phyloP scores from a whole-genome alignment of 2,888 invertebrate species.

The Cantharis rustica region DNA sequence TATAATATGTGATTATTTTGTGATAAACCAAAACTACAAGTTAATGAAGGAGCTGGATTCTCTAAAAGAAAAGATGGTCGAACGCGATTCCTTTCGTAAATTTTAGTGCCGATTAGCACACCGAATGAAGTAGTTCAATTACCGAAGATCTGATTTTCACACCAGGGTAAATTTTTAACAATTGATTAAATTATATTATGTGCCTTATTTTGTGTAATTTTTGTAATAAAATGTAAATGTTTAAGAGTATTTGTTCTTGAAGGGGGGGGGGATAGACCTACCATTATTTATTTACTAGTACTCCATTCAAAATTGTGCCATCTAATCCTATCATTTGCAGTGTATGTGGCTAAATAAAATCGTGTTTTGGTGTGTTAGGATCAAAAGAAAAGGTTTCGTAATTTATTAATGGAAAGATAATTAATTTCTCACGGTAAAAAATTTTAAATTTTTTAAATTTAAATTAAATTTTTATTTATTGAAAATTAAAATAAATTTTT shows the following conservation, averaged over 20 bases:
- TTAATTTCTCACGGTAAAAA: neutral
- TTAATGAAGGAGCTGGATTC: too few species aligned
- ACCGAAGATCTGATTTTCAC: too few species aligned
- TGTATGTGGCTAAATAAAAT: neutral
- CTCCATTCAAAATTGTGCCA: neutral
- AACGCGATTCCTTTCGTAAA: too few species aligned
- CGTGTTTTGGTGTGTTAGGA: neutral
- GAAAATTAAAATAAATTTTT: too few species aligned
- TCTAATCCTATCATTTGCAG: neutral
- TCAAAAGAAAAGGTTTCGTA: neutral
- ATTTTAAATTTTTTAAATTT: too few species aligned
- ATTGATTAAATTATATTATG: neutral
- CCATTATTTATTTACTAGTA: neutral
- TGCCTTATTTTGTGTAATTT: neutral
- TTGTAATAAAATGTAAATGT: neutral
- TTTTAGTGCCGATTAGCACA: too few species aligned
- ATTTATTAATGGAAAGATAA: too few species aligned
- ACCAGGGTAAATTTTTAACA: neutral
- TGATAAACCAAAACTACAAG: too few species aligned
- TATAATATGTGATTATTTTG: slow-evolving; percentile 5
- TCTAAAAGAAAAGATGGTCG: too few species aligned
- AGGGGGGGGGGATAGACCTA: neutral
- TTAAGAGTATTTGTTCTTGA: too few species aligned
- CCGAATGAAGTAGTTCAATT: too few species aligned
- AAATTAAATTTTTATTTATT: too few species aligned